Conservation (phyloP, 64 coral and sea anemone genomes). For the Actinia tenebrosa region DNA sequence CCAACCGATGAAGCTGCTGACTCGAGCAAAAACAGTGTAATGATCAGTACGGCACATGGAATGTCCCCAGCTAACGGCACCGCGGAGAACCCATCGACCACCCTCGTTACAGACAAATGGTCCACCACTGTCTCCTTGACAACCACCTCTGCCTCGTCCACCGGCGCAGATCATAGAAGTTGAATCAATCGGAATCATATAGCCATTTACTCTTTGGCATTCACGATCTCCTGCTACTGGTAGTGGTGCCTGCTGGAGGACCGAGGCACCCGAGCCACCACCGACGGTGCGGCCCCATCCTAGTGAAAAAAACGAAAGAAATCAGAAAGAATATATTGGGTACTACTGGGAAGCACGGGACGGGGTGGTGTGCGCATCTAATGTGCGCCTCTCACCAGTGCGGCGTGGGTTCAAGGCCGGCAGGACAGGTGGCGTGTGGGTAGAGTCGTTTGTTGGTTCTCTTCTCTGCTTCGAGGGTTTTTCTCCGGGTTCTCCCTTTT, state of each 20-base stretch:
- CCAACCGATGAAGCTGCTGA: slow-evolving; percentile 49
- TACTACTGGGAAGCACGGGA: no score
- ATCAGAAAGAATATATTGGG: no score
- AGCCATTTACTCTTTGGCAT: slow-evolving; percentile 4
- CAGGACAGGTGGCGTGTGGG: no score
- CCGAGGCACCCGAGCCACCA: slow-evolving; percentile 13
- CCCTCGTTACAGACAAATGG: slow-evolving; percentile 62
- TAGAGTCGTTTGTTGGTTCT: no score
- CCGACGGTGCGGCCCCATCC: slow-evolving; percentile 34
- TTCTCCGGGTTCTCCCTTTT: no score
- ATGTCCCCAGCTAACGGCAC: slow-evolving; percentile 75
- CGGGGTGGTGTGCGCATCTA: no score
- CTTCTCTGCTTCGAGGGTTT: no score
- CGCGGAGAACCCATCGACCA: slow-evolving; percentile 36
- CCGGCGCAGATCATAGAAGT: slow-evolving; percentile 46
- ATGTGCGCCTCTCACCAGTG: no score
- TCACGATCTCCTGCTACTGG: not conserved
- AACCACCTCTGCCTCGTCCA: slow-evolving; percentile 32
- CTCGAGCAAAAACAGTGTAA: slow-evolving; percentile 53
- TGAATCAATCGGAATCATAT: not conserved
- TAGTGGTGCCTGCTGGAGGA: slow-evolving; percentile 44
- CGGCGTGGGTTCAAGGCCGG: no score
- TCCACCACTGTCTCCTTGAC: slow-evolving; percentile 68
- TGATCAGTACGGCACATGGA: slow-evolving; percentile 40
- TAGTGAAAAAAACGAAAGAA: not conserved